Evolutionary conservation across 2,888 invertebrate genomes (phyloP).

Genomic region (Ectemnius cavifrons): DNA sequence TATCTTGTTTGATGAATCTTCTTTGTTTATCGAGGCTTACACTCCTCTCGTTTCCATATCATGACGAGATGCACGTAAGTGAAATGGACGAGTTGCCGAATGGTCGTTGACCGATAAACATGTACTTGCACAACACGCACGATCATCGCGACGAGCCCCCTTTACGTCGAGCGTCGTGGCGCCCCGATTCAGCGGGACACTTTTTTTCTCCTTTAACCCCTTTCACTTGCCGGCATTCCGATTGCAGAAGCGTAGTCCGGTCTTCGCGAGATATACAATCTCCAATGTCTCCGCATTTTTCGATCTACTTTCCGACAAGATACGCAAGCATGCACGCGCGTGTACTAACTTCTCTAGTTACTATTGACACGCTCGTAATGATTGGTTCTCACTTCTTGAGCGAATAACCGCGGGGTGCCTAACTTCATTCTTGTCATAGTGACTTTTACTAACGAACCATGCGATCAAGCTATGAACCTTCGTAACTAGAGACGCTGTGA

Average conservation of each 20-base stretch:
- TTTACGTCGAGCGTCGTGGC: background rate
- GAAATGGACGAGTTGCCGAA: conserved; percentile 39
- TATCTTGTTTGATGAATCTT: background rate
- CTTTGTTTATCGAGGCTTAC: background rate
- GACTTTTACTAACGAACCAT: too few relatives aligned
- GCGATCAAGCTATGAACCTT: too few relatives aligned
- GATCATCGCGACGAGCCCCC: conserved; percentile 12
- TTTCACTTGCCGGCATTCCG: background rate
- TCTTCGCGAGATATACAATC: background rate
- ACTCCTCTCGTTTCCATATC: background rate
- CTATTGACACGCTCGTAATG: too few relatives aligned
- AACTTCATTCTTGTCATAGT: too few relatives aligned
- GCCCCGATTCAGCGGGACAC: background rate
- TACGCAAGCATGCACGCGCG: too few relatives aligned
- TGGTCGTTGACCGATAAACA: conserved; percentile 41
- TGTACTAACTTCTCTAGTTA: too few relatives aligned
- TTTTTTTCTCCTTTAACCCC: background rate
- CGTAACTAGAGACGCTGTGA: too few relatives aligned
- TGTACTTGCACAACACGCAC: background rate
- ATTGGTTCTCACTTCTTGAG: too few relatives aligned
- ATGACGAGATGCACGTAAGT: conserved; percentile 1
- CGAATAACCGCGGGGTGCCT: too few relatives aligned
- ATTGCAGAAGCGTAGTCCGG: background rate
- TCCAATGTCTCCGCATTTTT: background rate
- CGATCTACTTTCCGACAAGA: too few relatives aligned